Evolutionary conservation across 2,113 vertebrate genomes (phyloP), one percentile per base, ranked within the genome.

Genomic region (Podiceps cristatus): DNA sequence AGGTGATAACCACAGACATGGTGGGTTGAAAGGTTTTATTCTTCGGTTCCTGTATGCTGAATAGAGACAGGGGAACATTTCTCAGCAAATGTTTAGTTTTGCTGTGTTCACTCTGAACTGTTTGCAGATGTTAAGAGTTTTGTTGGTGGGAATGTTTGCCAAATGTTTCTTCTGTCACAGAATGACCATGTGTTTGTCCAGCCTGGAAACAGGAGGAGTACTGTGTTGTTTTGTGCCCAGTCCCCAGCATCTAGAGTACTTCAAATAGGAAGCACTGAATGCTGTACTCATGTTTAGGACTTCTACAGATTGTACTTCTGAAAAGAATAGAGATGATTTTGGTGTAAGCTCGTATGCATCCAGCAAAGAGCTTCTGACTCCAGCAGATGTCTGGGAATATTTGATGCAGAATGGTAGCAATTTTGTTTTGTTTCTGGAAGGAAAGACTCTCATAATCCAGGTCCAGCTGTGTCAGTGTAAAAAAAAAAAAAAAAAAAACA

Each of bases 351-450:
- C 71, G 18, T 69, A 87, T 8, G 62, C 84, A 95, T 93, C 86
- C 84, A 84, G 92, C 87, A 84, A 92, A 4, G 42, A 92, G 77
- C 71, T 94, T 79, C 84, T 94, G 81, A 88, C 74, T 96, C 90
- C 59, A 77, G 77, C 94, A 96, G 93, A 91, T 96, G 93, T 86
- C 87, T 93, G 93, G 74, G 87, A 87, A 94, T 95, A 86, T 90
- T 94, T 90, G 66, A 69, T 91, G 77, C 93, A 95, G 80, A 97
- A 85, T 90, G 74, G 78, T 76, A 88, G 94, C 93, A 93, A 82
- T 97, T 97, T 94, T 89, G 71, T 88, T 97, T 97, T 96, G 93
- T 97, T 95, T 96, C 69, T 96, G 71, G 78, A 92, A 92, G 90
- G 92, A 94, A 78, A 81, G 84, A 42, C 92, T 94, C 35, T 82